These are phyloP conservation scores for Chrysotoxum bicinctum DNA, from an alignment of 2,888 invertebrate species.

Conservation along the genomic window DNA sequence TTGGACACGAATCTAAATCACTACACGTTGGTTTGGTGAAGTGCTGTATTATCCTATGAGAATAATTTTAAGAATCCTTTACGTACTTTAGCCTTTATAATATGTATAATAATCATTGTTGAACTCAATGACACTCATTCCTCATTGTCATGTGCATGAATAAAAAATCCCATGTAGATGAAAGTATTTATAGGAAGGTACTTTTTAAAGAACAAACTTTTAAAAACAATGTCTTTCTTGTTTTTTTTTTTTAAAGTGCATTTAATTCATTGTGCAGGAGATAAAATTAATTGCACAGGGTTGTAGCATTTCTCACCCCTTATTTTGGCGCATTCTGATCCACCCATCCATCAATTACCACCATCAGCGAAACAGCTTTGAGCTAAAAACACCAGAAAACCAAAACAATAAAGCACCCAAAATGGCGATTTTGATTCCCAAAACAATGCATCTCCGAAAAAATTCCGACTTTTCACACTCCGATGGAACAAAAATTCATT, in stretches of 20 bases:
- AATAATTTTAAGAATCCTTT: too few relatives aligned
- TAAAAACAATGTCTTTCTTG: slow-evolving; percentile 10
- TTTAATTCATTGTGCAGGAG: slow-evolving; percentile 64
- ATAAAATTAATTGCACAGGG: slow-evolving; percentile 69
- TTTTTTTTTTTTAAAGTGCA: slow-evolving; percentile 24
- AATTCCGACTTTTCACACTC: slow-evolving; percentile 79
- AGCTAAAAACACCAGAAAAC: slow-evolving; percentile 58
- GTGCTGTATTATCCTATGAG: too few relatives aligned
- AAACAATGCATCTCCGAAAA: slow-evolving; percentile 71
- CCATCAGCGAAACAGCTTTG: slow-evolving; percentile 46
- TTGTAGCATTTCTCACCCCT: slow-evolving; percentile 46
- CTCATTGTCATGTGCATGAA: neutral
- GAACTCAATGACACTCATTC: neutral
- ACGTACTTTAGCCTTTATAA: too few relatives aligned
- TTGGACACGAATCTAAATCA: too few relatives aligned
- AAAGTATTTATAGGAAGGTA: neutral
- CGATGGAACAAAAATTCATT: slow-evolving; percentile 80
- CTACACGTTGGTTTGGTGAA: too few relatives aligned
- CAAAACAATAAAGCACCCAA: slow-evolving; percentile 68
- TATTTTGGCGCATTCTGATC: slow-evolving; percentile 41
- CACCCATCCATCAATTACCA: slow-evolving; percentile 60
- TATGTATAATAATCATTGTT: neutral
- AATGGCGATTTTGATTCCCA: slow-evolving; percentile 72
- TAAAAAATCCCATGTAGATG: neutral
- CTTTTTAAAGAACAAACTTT: neutral